Conservation (phyloP, 2,888 invertebrate genomes). For the Myathropa florea region DNA sequence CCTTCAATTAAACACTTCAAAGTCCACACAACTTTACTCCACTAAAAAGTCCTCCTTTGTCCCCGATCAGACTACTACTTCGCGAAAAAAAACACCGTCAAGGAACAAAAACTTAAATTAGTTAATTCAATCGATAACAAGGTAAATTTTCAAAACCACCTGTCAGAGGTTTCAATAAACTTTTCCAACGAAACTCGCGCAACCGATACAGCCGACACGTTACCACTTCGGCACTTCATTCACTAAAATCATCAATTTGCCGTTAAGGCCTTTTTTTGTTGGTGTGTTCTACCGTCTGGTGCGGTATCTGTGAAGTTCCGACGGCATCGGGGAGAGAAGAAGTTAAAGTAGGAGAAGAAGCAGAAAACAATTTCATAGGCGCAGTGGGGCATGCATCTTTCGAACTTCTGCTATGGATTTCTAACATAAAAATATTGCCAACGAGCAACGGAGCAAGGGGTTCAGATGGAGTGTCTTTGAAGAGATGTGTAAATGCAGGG, state of each 20-base stretch:
- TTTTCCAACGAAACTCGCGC: conserved; percentile 20
- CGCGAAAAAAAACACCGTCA: neutral
- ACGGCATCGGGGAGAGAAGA: neutral
- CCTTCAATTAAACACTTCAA: neutral
- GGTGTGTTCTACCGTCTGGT: neutral
- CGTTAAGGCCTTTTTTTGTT: conserved; percentile 11
- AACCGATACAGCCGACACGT: conserved; percentile 42
- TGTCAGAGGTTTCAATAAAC: conserved; percentile 49
- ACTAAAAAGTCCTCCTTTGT: neutral
- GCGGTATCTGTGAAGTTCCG: neutral
- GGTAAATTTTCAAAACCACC: conserved; percentile 49
- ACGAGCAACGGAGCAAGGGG: conserved; percentile 24
- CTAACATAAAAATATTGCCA: conserved; percentile 32
- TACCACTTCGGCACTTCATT: conserved; percentile 55
- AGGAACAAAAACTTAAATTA: neutral
- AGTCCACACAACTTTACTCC: neutral
- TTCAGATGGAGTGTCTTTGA: neutral
- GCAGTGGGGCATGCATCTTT: conserved; percentile 50
- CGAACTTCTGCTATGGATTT: conserved; percentile 49
- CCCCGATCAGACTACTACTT: neutral
- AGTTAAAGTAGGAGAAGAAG: neutral
- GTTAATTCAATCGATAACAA: neutral
- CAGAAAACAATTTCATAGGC: conserved; percentile 23
- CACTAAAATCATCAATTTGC: conserved; percentile 59
- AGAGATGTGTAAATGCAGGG: neutral